A percentile compares a stretch with the other conserved stretches of the same genome.
Conservation (phyloP, 2,888 invertebrate genomes). For the Drosophila neotestacea region DNA sequence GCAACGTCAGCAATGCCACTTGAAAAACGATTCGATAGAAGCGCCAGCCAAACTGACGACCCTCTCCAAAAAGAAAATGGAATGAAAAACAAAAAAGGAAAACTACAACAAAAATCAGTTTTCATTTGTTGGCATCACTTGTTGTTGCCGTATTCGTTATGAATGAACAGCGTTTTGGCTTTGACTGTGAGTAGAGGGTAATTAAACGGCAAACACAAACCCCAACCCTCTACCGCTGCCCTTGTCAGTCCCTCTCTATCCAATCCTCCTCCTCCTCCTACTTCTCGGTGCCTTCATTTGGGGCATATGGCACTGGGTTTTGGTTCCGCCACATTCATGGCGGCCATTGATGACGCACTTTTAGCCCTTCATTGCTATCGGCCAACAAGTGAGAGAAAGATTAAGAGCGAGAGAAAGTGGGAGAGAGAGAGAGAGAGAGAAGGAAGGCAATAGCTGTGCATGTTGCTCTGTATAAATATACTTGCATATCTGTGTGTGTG, state of each 20-base stretch:
- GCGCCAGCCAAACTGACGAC: constrained; percentile 65
- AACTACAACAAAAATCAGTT: constrained; percentile 38
- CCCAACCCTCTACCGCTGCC: constrained; percentile 10
- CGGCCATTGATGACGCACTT: constrained; percentile 83
- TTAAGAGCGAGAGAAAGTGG: background rate
- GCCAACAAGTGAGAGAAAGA: constrained; percentile 34
- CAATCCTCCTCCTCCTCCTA: background rate
- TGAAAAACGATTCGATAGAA: constrained; percentile 21
- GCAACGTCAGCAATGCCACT: constrained; percentile 48
- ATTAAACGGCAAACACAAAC: constrained; percentile 55
- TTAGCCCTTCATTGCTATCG: constrained; percentile 82
- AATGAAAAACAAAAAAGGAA: constrained; percentile 5
- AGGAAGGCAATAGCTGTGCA: background rate
- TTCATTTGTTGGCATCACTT: constrained; percentile 20
- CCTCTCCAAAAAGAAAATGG: constrained; percentile 1
- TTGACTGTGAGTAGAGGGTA: constrained; percentile 42
- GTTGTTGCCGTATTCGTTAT: constrained; percentile 52
- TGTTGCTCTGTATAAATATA: too few species aligned
- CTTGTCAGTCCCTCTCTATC: background rate
- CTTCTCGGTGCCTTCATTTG: constrained; percentile 5
- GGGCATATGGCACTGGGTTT: constrained; percentile 44
- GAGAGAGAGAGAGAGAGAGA: background rate
- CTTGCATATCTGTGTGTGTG: constrained; percentile 4
- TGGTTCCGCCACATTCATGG: constrained; percentile 68
- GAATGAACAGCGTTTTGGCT: constrained; percentile 58